phyloP scores from a whole-genome alignment of 2,113 vertebrate genomes.

The Hemiprocne comata region DNA sequence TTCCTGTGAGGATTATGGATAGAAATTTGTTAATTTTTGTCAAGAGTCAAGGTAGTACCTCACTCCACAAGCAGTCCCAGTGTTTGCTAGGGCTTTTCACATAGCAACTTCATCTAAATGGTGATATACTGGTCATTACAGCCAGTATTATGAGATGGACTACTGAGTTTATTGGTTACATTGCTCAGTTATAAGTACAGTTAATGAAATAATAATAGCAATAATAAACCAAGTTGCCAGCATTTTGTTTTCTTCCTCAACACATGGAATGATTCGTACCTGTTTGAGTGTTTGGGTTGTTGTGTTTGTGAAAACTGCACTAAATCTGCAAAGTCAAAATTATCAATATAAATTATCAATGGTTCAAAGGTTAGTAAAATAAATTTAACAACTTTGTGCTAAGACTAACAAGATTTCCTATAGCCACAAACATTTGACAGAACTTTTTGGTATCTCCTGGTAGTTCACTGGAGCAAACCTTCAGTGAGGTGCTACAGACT shows the following conservation, averaged over 20 bases:
- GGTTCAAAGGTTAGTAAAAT: not conserved
- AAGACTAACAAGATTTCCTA: not conserved
- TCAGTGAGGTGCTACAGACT: not conserved
- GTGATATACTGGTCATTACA: not conserved
- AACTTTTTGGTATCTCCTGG: not conserved
- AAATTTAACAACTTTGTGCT: not conserved
- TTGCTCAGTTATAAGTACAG: not conserved
- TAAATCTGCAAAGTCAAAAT: not conserved
- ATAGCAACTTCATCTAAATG: not conserved
- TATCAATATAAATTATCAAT: not conserved
- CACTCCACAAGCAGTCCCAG: not conserved
- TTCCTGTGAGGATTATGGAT: not conserved
- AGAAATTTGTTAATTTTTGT: not conserved
- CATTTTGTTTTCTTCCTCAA: not conserved
- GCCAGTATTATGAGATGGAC: not conserved
- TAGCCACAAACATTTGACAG: not conserved
- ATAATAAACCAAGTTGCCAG: not conserved
- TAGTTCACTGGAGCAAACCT: accelerated
- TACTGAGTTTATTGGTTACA: not conserved
- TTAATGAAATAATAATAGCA: not conserved
- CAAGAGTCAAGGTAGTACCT: not conserved
- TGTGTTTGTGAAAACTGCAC: not conserved
- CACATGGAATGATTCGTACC: not conserved
- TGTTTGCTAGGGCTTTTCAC: not conserved
- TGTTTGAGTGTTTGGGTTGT: not conserved